Conservation (phyloP, 2,888 invertebrate genomes). For the Aporophyla nigra region DNA sequence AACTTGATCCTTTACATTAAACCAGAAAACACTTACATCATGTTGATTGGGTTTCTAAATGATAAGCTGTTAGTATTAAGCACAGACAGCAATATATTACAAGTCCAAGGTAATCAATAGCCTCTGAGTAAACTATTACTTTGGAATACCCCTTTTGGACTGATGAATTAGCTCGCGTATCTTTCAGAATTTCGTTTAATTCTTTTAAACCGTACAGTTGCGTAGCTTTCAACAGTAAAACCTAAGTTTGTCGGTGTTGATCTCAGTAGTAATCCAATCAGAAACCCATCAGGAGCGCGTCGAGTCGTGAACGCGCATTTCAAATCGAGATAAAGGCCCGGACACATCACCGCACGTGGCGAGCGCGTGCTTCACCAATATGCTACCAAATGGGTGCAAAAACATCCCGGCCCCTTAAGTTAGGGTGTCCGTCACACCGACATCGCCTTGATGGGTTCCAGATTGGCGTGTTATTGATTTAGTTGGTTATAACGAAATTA, state of each 20-base stretch:
- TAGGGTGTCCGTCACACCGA: conserved; percentile 77
- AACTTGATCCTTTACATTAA: conserved; percentile 18
- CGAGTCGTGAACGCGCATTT: conserved; percentile 88
- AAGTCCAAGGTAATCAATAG: conserved; percentile 6
- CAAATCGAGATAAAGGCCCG: conserved; percentile 83
- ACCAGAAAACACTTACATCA: not conserved
- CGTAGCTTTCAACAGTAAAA: conserved; percentile 41
- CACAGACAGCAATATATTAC: not conserved
- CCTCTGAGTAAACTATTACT: conserved; percentile 12
- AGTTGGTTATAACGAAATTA: conserved; percentile 15
- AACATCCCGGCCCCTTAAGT: conserved; percentile 78
- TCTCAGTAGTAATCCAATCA: conserved; percentile 85
- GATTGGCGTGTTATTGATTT: conserved; percentile 58
- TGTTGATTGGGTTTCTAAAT: not conserved
- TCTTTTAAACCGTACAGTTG: conserved; percentile 23
- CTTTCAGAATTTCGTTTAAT: not conserved
- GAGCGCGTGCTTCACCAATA: conserved; percentile 82
- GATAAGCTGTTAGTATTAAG: not conserved
- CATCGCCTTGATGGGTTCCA: conserved; percentile 68
- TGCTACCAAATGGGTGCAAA: conserved; percentile 81
- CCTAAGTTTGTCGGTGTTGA: conserved; percentile 59
- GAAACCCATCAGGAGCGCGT: conserved; percentile 80
- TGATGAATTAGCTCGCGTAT: not conserved
- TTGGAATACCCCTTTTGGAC: not conserved
- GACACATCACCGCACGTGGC: conserved; percentile 83